These are phyloP conservation scores for Zonitis immaculata DNA, from an alignment of 2,888 invertebrate species.

Conservation along the genomic window DNA sequence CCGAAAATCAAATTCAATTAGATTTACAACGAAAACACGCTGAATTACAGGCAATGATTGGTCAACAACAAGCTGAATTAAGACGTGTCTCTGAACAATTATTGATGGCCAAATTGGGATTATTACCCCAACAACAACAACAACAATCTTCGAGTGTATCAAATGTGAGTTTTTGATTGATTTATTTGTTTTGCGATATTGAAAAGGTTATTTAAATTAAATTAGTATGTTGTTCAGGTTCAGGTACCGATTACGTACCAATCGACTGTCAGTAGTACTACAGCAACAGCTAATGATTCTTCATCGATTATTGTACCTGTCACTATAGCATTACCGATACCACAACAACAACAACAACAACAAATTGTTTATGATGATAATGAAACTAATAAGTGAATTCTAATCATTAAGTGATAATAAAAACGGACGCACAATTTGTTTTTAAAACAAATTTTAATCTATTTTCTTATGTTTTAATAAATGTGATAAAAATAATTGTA, in stretches of 20 bases:
- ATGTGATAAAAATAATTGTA: background rate
- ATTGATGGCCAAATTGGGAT: conserved; percentile 72
- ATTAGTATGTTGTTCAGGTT: conserved; percentile 11
- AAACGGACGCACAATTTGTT: conserved; percentile 1
- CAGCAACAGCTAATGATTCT: conserved; percentile 30
- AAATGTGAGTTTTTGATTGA: background rate
- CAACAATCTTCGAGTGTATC: conserved; percentile 29
- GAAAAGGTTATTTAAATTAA: background rate
- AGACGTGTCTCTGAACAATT: conserved; percentile 82
- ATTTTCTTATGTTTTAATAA: background rate
- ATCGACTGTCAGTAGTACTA: conserved; percentile 44
- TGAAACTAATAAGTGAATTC: conserved; percentile 24
- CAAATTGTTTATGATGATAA: conserved; percentile 27
- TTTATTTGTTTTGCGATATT: background rate
- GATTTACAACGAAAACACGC: conserved; percentile 79
- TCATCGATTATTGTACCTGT: conserved; percentile 37
- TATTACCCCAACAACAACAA: conserved; percentile 47
- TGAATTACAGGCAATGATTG: conserved; percentile 77
- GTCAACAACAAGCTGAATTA: conserved; percentile 81
- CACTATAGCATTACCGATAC: conserved; percentile 30
- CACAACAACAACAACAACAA: conserved; percentile 25
- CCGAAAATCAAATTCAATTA: conserved; percentile 61
- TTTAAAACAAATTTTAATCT: no score
- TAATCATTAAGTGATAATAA: background rate
- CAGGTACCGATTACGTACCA: conserved; percentile 34